phyloP scores from a whole-genome alignment of 2,113 vertebrate genomes.

The Anhinga anhinga region DNA sequence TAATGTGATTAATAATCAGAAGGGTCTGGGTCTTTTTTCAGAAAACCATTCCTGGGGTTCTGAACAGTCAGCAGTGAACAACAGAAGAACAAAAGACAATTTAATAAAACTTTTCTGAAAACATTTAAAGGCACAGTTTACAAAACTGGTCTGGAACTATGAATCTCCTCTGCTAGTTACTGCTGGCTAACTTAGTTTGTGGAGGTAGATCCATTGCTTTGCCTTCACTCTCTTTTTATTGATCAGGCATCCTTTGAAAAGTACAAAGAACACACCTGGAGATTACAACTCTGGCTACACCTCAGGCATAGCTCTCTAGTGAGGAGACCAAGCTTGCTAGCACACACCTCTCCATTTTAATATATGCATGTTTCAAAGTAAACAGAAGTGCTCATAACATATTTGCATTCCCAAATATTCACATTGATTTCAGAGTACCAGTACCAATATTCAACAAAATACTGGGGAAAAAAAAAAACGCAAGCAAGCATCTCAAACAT shows the following conservation, averaged over 20 bases:
- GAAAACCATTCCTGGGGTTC: neutral
- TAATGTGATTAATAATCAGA: neutral
- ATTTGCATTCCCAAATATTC: slow-evolving; percentile 29
- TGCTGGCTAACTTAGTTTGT: neutral
- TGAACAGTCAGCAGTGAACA: neutral
- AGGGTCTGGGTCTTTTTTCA: neutral
- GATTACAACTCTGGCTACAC: neutral
- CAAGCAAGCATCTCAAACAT: neutral
- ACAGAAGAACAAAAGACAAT: neutral
- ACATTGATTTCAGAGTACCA: neutral
- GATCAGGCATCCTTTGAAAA: neutral
- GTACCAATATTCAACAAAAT: neutral
- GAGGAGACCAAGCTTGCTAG: neutral
- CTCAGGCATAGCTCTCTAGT: neutral
- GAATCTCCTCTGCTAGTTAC: neutral
- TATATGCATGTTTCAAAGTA: neutral
- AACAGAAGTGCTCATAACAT: neutral
- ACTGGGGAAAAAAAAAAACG: neutral
- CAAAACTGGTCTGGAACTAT: neutral
- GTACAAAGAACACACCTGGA: neutral
- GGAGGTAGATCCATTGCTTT: neutral
- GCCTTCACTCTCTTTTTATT: neutral
- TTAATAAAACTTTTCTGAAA: neutral
- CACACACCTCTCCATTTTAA: neutral
- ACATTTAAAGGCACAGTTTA: neutral